A percentile compares a stretch with the other conserved stretches of the same genome.
Evolutionary conservation across 2,113 vertebrate species (phyloP).

Genomic region (Meriones unguiculatus): DNA sequence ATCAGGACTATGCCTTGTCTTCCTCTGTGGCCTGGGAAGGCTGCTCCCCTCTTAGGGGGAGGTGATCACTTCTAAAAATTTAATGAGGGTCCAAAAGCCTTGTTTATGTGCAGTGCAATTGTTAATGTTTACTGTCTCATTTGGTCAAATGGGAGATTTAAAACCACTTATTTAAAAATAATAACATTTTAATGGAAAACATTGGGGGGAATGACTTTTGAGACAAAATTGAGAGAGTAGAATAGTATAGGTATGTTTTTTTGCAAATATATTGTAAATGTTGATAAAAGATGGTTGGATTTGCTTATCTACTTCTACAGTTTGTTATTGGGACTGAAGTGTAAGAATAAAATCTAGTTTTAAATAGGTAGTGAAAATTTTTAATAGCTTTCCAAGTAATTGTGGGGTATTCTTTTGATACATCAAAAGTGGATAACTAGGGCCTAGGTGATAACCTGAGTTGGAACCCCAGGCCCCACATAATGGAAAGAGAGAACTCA

Average conservation of each 20-base stretch:
- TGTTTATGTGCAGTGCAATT: not conserved
- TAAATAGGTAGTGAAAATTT: not conserved
- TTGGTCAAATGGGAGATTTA: not conserved
- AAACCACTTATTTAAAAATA: not conserved
- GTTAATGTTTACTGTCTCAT: not conserved
- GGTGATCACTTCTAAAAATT: not conserved
- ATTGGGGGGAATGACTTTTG: not conserved
- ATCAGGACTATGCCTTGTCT: no score
- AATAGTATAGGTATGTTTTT: not conserved
- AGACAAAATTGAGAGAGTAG: not conserved
- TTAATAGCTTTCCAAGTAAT: not conserved
- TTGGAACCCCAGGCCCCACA: not conserved
- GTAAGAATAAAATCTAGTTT: not conserved
- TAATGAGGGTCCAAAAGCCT: not conserved
- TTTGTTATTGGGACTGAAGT: not conserved
- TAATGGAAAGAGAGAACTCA: not conserved
- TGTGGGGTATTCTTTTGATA: not conserved
- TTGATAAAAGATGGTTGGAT: not conserved
- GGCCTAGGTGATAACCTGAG: not conserved
- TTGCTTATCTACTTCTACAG: not conserved
- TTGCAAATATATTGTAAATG: not conserved
- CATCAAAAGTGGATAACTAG: not conserved
- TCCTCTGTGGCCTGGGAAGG: no score
- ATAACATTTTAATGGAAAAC: not conserved
- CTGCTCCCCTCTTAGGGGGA: no score